These are phyloP conservation scores for Eledona agricola DNA, from an alignment of 2,888 invertebrate species.

Conservation along the genomic window DNA sequence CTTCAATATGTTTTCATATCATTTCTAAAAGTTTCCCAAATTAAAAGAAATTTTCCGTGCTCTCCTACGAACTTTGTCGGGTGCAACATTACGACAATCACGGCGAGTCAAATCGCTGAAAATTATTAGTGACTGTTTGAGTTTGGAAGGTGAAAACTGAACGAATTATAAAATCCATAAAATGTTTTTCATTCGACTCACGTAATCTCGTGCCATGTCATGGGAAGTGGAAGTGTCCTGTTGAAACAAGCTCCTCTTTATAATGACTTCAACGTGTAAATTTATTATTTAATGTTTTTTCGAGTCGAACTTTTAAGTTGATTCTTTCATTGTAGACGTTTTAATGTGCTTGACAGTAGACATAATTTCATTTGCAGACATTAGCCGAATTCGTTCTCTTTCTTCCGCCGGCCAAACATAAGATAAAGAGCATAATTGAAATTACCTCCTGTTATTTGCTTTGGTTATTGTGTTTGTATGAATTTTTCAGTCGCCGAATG, in stretches of 20 bases:
- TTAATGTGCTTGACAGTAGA: slow-evolving; percentile 16
- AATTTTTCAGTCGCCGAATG: slow-evolving; percentile 77
- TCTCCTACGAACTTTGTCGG: too few relatives aligned
- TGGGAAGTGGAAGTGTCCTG: slow-evolving; percentile 21
- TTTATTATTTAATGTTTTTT: slow-evolving; percentile 14
- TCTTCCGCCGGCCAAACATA: slow-evolving; percentile 17
- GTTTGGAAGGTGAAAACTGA: too few relatives aligned
- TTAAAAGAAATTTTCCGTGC: too few relatives aligned
- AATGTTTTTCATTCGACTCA: slow-evolving; percentile 20
- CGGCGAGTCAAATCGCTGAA: too few relatives aligned
- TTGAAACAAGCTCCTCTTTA: slow-evolving; percentile 16
- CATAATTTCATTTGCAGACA: slow-evolving; percentile 17
- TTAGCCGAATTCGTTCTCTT: slow-evolving; percentile 20
- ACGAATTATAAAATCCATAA: too few relatives aligned
- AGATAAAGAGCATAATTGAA: slow-evolving; percentile 43
- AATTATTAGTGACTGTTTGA: too few relatives aligned
- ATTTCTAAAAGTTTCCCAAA: slow-evolving; percentile 29
- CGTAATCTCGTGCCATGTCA: slow-evolving; percentile 24
- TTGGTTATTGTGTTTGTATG: slow-evolving; percentile 40
- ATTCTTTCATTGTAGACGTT: slow-evolving; percentile 7
- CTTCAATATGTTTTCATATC: slow-evolving; percentile 36
- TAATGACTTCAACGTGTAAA: slow-evolving; percentile 22
- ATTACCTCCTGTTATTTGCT: slow-evolving; percentile 30
- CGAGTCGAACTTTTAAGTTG: slow-evolving; percentile 2
- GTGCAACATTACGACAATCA: too few relatives aligned